phyloP scores from a whole-genome alignment of 2,797 vertebrate species.

The Periophthalmus magnuspinnatus region DNA sequence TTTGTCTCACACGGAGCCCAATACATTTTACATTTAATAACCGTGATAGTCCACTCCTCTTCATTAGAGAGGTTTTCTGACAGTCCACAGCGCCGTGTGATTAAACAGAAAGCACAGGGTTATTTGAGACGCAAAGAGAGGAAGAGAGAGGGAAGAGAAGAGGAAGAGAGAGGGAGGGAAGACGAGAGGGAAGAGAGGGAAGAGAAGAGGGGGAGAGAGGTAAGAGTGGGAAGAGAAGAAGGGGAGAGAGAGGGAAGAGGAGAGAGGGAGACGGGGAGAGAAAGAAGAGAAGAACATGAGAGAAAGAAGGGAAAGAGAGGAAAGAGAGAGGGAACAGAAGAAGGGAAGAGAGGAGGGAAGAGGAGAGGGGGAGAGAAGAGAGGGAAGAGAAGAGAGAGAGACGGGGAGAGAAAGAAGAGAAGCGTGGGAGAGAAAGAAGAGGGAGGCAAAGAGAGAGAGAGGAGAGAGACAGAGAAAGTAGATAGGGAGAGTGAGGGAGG shows the following conservation, averaged over 20 bases:
- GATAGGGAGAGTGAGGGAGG: neutral
- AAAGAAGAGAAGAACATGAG: neutral
- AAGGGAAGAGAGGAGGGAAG: too few species aligned
- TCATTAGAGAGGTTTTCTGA: conserved; percentile 52
- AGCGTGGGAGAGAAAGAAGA: neutral
- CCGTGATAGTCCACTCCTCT: conserved; percentile 56
- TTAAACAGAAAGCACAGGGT: conserved; percentile 55
- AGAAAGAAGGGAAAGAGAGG: neutral
- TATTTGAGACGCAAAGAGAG: conserved; percentile 32
- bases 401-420: too few species aligned
- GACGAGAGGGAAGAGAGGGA: neutral
- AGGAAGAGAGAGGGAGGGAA: neutral
- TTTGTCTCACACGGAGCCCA: conserved; percentile 42
- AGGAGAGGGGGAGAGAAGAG: neutral
- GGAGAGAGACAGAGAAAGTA: too few species aligned
- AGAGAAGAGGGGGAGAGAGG: neutral
- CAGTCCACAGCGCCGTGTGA: conserved; percentile 42
- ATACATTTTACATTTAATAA: conserved; percentile 53
- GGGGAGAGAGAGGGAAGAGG: neutral
- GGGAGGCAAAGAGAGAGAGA: neutral
- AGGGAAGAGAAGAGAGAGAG: too few species aligned
- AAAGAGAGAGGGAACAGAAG: neutral
- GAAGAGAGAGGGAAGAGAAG: neutral
- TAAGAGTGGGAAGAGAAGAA: neutral
- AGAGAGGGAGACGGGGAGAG: too few species aligned